Evolutionary conservation across 2,888 invertebrate species (phyloP).

Genomic region (Folsomia manolachei): DNA sequence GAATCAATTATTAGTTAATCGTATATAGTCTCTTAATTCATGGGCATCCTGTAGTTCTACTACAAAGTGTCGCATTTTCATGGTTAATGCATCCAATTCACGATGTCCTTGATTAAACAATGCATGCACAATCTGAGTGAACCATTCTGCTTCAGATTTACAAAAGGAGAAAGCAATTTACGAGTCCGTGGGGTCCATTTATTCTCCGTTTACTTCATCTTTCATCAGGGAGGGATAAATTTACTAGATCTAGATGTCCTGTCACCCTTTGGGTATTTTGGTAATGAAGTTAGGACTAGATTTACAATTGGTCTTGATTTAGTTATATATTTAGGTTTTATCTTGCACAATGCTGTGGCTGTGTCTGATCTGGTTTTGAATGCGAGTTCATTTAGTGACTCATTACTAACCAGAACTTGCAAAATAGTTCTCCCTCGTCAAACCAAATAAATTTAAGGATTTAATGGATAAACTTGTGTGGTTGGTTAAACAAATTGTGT

Average conservation of each 20-base stretch:
- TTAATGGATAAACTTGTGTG: background rate
- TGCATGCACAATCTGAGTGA: too few relatives aligned
- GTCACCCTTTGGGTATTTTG: constrained; percentile 1
- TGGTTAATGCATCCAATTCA: too few relatives aligned
- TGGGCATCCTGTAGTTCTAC: too few relatives aligned
- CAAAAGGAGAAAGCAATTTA: constrained; percentile 34
- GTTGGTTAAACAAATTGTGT: background rate
- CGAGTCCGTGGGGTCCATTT: constrained; percentile 36
- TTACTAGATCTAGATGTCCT: background rate
- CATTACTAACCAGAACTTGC: background rate
- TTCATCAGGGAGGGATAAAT: background rate
- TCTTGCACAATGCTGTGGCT: too few relatives aligned
- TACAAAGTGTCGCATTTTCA: too few relatives aligned
- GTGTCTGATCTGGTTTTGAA: background rate
- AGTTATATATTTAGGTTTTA: too few relatives aligned
- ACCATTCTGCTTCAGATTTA: too few relatives aligned
- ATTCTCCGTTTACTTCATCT: constrained; percentile 12
- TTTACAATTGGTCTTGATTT: too few relatives aligned
- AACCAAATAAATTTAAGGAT: background rate
- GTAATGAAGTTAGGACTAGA: background rate
- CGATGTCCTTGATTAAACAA: too few relatives aligned
- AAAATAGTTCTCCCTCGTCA: background rate
- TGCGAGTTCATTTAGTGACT: background rate
- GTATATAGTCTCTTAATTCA: too few relatives aligned
- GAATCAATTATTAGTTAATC: background rate